A percentile compares a stretch with the other conserved stretches of the same genome.
Conservation (phyloP, 2,113 vertebrate species). For the Malurus cyaneus region DNA sequence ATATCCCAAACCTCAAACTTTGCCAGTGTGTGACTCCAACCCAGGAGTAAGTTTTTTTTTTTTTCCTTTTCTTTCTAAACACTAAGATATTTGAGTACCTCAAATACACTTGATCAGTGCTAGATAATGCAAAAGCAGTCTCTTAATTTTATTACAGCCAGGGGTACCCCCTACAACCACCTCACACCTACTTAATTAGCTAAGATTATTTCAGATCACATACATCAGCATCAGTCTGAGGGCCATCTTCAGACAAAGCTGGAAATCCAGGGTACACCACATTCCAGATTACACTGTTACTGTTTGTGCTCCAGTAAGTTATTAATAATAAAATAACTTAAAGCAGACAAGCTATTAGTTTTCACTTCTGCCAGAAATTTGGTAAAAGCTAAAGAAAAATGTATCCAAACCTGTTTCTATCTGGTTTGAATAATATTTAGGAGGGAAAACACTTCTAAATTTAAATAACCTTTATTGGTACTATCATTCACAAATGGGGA, state of each 20-base stretch:
- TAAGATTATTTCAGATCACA: neutral
- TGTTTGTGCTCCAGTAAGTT: neutral
- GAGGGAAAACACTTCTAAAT: neutral
- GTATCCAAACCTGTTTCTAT: neutral
- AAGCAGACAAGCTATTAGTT: neutral
- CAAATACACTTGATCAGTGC: neutral
- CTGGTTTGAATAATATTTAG: neutral
- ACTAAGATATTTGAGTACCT: neutral
- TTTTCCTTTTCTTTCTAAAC: neutral
- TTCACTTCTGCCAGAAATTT: neutral
- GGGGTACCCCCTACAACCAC: neutral
- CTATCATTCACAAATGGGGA: neutral
- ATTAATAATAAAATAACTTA: neutral
- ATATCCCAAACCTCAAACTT: neutral
- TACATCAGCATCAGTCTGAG: neutral
- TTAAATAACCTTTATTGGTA: neutral
- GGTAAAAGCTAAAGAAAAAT: neutral
- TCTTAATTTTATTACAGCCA: neutral
- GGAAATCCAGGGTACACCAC: neutral
- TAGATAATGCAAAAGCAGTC: neutral
- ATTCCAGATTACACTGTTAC: neutral
- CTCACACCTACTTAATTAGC: rapidly evolving
- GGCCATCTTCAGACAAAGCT: neutral
- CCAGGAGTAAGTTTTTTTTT: neutral
- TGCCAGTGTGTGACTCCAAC: rapidly evolving